Base-by-base conservation (phyloP, 2,888 invertebrate genomes). In the Trichopoda pennipes region DNA sequence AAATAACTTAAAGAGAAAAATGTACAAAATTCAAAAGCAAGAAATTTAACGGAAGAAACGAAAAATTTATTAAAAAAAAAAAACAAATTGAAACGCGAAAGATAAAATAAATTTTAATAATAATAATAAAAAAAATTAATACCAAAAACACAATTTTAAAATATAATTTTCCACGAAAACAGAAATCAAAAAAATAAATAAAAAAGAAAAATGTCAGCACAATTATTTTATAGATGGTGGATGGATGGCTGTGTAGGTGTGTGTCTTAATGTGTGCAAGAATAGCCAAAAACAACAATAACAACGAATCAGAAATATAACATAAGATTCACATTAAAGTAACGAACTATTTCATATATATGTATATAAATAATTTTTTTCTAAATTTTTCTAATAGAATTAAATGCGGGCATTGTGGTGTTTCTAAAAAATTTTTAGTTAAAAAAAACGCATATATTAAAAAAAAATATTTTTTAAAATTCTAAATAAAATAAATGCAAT, bases 31-130 rank as follows among this genome's bases (percentile, higher is more conserved):
- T 75, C 16, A 49, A 63, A 66, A 28, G 44, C 76, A 75, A 68
- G 8, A 69, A 68, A 63, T 63, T 68, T 72, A 73, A 81, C 81
- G 73, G 81, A 77, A 81, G 73, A 77, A 81, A 68, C 68, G 74
- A 32, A 28, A 72, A 68, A 60, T 75, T 49, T 60, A 66, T 28
- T 58, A 73, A 21, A 32, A 53, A 75, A 64, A 55, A 53, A 75
- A 64, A 47, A 53, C n/a, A n/a, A n/a, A n/a, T n/a, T 56, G 42
- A 58, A 61, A 56, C 17, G 56, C 38, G 32, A 28, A 80, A 72
- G 47, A 49, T 61, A 35, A 60, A 72, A 75, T 70, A 72, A 21
- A 73, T 53, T 47, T 77, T 23, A 69, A 47, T 28, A 55, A 47
- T 7, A 55, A 16, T 23, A 69, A 47, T 28, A 55, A 47, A 2